Evolutionary conservation across 2,113 vertebrate genomes (phyloP).

Genomic region (Oxyruncus cristatus): DNA sequence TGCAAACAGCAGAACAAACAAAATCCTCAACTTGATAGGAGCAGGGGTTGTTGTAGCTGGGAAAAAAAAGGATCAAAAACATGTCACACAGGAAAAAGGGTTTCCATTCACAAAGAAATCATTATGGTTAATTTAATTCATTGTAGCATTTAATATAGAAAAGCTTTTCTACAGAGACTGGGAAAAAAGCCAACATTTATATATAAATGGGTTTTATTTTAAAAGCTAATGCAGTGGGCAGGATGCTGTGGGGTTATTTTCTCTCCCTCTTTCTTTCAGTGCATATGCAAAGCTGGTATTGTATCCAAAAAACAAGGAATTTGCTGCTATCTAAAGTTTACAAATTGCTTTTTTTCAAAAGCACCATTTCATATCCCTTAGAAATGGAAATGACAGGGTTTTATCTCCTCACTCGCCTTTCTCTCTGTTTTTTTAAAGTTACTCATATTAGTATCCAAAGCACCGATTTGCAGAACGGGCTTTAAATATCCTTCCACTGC

Average conservation of each 20-base stretch:
- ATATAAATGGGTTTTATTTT: slow-evolving; percentile 84
- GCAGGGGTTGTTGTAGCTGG: slow-evolving; percentile 41
- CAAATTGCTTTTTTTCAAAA: slow-evolving; percentile 68
- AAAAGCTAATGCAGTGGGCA: slow-evolving; percentile 78
- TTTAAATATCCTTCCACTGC: background rate
- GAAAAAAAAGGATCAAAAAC: slow-evolving; percentile 72
- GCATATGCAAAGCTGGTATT: slow-evolving; percentile 65
- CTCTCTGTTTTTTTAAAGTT: slow-evolving; percentile 13
- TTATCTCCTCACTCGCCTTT: slow-evolving; percentile 44
- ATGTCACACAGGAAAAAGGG: slow-evolving; percentile 72
- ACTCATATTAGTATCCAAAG: slow-evolving; percentile 42
- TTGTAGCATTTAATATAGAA: slow-evolving; percentile 84
- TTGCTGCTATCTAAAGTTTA: slow-evolving; percentile 71
- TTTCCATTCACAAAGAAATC: slow-evolving; percentile 85
- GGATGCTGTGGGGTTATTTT: slow-evolving; percentile 74
- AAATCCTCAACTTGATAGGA: slow-evolving; percentile 50
- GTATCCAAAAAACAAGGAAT: slow-evolving; percentile 62
- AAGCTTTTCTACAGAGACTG: slow-evolving; percentile 83
- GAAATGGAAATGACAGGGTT: slow-evolving; percentile 62
- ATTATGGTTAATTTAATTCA: slow-evolving; percentile 85
- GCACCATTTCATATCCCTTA: slow-evolving; percentile 62
- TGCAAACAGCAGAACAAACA: slow-evolving; percentile 61
- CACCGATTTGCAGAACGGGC: slow-evolving; percentile 12
- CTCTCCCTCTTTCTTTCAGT: slow-evolving; percentile 63
- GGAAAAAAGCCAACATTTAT: slow-evolving; percentile 82